Evolutionary conservation across 2,797 vertebrate genomes (phyloP), one percentile per base, ranked within the genome.

Genomic region (Choloepus didactylus): DNA sequence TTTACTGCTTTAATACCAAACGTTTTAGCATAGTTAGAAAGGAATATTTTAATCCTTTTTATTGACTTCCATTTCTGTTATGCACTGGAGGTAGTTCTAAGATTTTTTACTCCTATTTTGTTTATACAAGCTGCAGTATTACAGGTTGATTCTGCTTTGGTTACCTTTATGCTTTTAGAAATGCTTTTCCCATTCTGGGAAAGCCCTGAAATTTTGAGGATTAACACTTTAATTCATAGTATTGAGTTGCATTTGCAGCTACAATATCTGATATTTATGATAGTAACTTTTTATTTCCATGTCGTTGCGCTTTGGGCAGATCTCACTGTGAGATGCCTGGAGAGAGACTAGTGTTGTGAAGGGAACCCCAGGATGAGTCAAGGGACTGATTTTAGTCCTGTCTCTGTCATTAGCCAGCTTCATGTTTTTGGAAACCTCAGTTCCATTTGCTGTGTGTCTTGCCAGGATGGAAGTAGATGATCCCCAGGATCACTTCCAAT

Each of bases 31-130:
- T 87, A 90, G 62, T 76, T 54, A 69, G n/a, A 83, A 90, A 85
- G 54, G 29, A 95, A 72, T 91, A 21, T 59, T 93, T 95, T 94
- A 95, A 67, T 89, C 23, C 27, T 91, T 92, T 79, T 91, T 64
- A 84, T 80, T 76, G 67, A 70, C 25, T 77, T 85, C 35, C 83
- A 0, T 97, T 89, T 77, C 54, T 90, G 1, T 93, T 81, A 82
- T 23, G 14, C 6, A 23, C 18, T 95, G 8, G n/a, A 25, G 73
- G 66, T 82, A 80, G 25, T 60, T 60, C 19, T 46, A 77, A 75
- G 27, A 62, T 38, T 92, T 94, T 93, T 92, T 29, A 80, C 31
- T 44, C 5, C 18, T 41, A 27, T 89, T 95, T 96, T 73, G 25
- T 89, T 89, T 89, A 27, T 46, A 60, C 75, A 84, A 85, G 15